A percentile compares a stretch with the other conserved stretches of the same genome.
Evolutionary conservation across 1,140 invertebrate species (phyloP).

Genomic region (Caerostris extrusa): DNA sequence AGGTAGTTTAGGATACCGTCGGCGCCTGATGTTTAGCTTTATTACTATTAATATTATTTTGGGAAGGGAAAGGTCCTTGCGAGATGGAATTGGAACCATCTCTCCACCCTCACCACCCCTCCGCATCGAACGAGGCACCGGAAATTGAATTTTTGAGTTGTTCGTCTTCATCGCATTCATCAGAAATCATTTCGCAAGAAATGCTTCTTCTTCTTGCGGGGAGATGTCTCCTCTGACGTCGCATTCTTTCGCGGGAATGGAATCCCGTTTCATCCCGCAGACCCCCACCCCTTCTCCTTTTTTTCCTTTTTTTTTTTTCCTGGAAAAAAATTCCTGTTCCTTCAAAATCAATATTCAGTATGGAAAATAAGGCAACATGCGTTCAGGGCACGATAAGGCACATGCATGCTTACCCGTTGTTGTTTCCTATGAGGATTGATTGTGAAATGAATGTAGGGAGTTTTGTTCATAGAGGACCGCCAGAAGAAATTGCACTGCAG

Average conservation of each 20-base stretch:
- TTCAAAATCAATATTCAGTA: not conserved
- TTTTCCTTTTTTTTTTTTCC: not conserved
- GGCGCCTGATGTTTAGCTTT: not conserved
- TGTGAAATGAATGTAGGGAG: too few species aligned
- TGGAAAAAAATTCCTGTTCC: not conserved
- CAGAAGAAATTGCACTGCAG: too few species aligned
- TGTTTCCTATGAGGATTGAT: too few species aligned
- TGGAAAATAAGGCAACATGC: not conserved
- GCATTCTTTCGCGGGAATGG: constrained; percentile 11
- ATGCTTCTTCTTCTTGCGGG: not conserved
- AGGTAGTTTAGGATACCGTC: too few species aligned
- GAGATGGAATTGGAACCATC: not conserved
- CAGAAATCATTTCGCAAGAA: constrained; percentile 47
- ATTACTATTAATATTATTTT: not conserved
- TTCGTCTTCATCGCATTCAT: constrained; percentile 62
- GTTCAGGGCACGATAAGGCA: not conserved
- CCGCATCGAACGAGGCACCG: not conserved
- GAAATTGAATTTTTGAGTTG: constrained; percentile 68
- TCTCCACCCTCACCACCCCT: not conserved
- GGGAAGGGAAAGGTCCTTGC: too few species aligned
- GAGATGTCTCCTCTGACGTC: not conserved
- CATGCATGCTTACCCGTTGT: too few species aligned
- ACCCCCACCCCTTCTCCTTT: not conserved
- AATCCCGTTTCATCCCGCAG: not conserved
- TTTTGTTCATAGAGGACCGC: too few species aligned